These are phyloP conservation scores for Encarsia formosa DNA, from an alignment of 2,888 invertebrate species.

Conservation along the genomic window DNA sequence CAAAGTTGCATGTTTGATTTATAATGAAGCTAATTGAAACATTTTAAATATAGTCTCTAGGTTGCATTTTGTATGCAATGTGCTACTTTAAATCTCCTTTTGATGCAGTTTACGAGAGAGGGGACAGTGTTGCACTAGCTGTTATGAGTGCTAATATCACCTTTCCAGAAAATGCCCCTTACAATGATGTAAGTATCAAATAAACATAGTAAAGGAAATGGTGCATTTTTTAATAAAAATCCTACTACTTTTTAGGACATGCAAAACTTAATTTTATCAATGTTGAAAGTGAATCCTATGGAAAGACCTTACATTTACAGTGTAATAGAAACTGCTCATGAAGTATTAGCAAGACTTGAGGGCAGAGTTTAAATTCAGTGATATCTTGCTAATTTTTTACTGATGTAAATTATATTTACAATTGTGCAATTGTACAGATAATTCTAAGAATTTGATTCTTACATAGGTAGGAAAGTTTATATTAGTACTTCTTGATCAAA, in stretches of 20 bases:
- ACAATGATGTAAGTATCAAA: conserved; percentile 58
- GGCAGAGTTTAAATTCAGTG: conserved; percentile 58
- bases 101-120: conserved; percentile 77
- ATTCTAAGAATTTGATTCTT: no score
- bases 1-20: no score
- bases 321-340: conserved; percentile 62
- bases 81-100: conserved; percentile 83
- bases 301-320: conserved; percentile 74
- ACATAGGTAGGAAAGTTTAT: no score
- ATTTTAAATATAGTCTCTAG: conserved; percentile 62
- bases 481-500: no score
- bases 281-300: conserved; percentile 71
- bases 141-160: conserved; percentile 71
- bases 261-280: conserved; percentile 64
- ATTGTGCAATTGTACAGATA: no score
- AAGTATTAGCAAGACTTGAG: conserved; percentile 58
- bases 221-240: not conserved
- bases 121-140: conserved; percentile 82
- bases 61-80: conserved; percentile 80
- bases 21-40: no score
- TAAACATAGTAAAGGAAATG: no score
- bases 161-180: conserved; percentile 68
- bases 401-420: no score
- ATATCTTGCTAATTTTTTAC: no score
- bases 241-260: conserved; percentile 58